These are phyloP conservation scores for Gortyna flavago DNA, from an alignment of 2,888 invertebrate genomes.

Conservation along the genomic window DNA sequence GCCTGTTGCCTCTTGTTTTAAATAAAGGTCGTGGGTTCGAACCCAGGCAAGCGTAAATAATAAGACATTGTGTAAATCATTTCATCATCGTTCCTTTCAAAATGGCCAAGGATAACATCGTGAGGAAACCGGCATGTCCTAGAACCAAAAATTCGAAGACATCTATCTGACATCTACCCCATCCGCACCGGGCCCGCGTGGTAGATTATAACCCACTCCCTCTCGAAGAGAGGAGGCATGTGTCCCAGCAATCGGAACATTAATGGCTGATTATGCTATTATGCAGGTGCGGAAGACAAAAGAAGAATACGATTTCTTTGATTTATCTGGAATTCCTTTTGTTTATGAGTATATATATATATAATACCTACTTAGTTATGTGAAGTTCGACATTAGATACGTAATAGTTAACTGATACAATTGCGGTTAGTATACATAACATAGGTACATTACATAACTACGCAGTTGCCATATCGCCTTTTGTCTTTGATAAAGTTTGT, in stretches of 20 bases:
- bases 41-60: too few relatives aligned
- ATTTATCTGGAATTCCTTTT: neutral
- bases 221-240: too few relatives aligned
- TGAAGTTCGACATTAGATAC: neutral
- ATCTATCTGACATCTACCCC: too few relatives aligned
- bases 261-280: too few relatives aligned
- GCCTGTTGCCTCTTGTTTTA: neutral
- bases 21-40: too few relatives aligned
- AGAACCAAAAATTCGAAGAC: neutral
- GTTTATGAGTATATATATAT: too few relatives aligned
- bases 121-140: neutral
- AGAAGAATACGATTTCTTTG: neutral
- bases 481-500: constrained; percentile 14
- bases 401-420: neutral
- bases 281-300: neutral
- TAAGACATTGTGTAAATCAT: too few relatives aligned
- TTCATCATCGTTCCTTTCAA: too few relatives aligned
- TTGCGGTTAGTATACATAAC: constrained; percentile 14
- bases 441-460: constrained; percentile 14
- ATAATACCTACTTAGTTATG: neutral
- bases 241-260: too few relatives aligned
- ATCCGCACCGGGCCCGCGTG: too few relatives aligned
- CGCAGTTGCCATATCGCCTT: constrained; percentile 16
- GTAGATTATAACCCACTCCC: too few relatives aligned
- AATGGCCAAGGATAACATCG: neutral